Conservation (phyloP, 2,113 vertebrate genomes). For the Strigops habroptila region DNA sequence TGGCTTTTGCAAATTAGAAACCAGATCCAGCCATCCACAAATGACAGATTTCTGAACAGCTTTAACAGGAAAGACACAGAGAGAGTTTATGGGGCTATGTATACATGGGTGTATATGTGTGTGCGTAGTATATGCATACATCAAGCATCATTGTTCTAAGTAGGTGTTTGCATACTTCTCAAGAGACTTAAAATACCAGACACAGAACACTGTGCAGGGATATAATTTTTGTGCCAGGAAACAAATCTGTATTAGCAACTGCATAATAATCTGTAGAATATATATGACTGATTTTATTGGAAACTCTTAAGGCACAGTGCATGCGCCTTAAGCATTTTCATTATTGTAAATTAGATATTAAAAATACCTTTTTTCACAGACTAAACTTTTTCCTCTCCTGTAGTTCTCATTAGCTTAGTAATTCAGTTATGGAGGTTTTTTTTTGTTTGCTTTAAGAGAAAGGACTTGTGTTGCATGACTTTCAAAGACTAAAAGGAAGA, state of each 20-base stretch:
- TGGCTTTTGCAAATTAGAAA: not conserved
- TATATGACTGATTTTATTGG: not conserved
- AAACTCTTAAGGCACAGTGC: not conserved
- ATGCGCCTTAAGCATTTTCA: not conserved
- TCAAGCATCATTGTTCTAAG: not conserved
- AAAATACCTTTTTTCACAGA: not conserved
- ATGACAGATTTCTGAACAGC: not conserved
- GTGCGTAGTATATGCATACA: not conserved
- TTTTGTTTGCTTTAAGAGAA: not conserved
- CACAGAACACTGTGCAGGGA: not conserved
- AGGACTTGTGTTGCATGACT: not conserved
- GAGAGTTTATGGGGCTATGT: not conserved
- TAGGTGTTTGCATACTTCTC: not conserved
- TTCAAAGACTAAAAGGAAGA: not conserved
- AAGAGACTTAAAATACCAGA: not conserved
- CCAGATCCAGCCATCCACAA: not conserved
- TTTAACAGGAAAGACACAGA: not conserved
- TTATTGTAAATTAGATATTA: not conserved
- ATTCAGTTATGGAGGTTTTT: not conserved
- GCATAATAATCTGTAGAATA: not conserved
- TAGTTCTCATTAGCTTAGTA: not conserved
- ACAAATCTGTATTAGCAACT: not conserved
- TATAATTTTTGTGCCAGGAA: not conserved
- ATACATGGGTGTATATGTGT: rapidly evolving
- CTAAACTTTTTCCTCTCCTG: not conserved